Base-by-base conservation (phyloP, 2,113 vertebrate genomes). In the Polyodon spathula region DNA sequence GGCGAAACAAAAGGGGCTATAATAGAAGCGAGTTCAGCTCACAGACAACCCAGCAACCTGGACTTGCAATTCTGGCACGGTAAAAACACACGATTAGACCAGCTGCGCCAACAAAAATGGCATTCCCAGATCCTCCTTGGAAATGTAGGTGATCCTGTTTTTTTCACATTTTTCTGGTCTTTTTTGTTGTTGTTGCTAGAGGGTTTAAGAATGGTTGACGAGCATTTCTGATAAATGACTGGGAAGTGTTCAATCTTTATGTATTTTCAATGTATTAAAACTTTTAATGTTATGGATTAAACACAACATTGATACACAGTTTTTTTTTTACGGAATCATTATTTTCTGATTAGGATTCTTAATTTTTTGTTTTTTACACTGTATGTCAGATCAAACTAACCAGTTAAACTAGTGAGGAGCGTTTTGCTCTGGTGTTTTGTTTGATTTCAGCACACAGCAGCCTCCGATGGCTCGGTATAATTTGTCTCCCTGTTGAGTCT, bases 1-100 rank as follows among this genome's bases (percentile, higher is more conserved):
- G 67, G 52, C 72, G 78, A 84, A 84, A 88, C 87, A 89, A 89
- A 82, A 80, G 81, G 68, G 79, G 71, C 71, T 54, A 74, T 72
- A 38, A 67, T 70, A 72, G 78, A 69, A 80, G 76, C 63, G 74
- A 80, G 67, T 67, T 40, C 71, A 73, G 64, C 75, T 75, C 75
- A 75, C 71, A 62, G 75, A 73, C 70, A 72, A 72, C 69, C 70
- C 76, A 70, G 78, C 78, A 80, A 81, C 81, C 80, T 89, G 86
- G 77, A 86, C 84, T 84, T 85, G 85, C 75, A 86, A n/a, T n/a
- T n/a, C n/a, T n/a, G 59, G 37, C 39, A 54, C 60, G 15, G 8
- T 27, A 43, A 54, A 39, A 48, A 15, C 53, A 64, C 42, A 42
- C 57, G 12, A 14, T 10, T 37, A 10, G 58, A 37, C 11, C 43